Base-by-base conservation (phyloP, 2,113 vertebrate genomes). In the Apodemus sylvaticus region DNA sequence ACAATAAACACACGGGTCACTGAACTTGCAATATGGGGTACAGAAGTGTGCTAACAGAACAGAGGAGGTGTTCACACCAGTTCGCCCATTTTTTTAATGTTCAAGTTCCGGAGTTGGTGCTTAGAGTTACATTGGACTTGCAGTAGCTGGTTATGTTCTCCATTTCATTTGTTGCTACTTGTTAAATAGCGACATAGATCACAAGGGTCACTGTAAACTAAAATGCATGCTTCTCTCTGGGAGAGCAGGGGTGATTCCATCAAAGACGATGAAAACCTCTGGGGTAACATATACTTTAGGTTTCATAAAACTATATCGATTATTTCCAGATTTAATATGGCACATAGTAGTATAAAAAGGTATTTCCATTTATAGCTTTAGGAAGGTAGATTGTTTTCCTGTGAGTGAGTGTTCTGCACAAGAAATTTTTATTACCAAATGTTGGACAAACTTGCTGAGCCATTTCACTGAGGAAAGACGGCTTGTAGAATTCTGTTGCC, bases 61-160 rank as follows among this genome's bases (percentile, higher is more conserved):
- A 24, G 77, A 74, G 60, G 77, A 91, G 64, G n/a, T 58, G 73
- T 92, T 79, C 74, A 39, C 24, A 31, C 42, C 42, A 68, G 82
- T 31, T 85, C 58, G 42, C 85, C 86, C 92, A 48, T 48, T 48
- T 97, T 96, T 96, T 96, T 97, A 74, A 87, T 45, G 97, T 79
- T 95, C 90, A 97, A 96, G 91, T 81, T 92, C 96, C 97, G 3
- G 19, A 86, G n/a, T 97, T 79, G 97, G 93, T 94, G 94, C 94
- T 81, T 97, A 98, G 96, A 31, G 73, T 5, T 94, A 96, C 97
- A 97, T 97, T 96, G 31, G 31, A 16, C 66, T 97, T 98, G 85
- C 91, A 97, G 70, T 89, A 97, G 96, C 86, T 97, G 97, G 82
- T 94, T 91, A 76, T 70, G 97, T 86, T 94, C 66, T 92, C 89